A percentile compares a stretch with the other conserved stretches of the same genome.
Evolutionary conservation across 2,797 vertebrate species (phyloP).

Genomic region (Scyliorhinus canicula): DNA sequence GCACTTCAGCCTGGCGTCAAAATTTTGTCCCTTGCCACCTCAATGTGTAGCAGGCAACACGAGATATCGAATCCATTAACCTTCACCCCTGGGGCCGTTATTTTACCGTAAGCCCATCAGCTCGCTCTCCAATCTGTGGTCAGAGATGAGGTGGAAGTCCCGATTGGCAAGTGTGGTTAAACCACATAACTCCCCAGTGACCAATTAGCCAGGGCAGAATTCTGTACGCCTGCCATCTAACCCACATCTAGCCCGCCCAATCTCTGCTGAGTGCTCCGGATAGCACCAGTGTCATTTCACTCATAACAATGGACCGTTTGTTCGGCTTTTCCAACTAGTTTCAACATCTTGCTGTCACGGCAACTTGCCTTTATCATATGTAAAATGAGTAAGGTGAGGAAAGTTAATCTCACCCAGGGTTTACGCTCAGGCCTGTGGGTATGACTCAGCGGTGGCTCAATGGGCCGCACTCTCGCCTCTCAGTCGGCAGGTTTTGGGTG

Average conservation of each 20-base stretch:
- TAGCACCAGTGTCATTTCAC: not conserved
- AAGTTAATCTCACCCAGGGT: not conserved
- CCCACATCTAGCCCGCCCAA: not conserved
- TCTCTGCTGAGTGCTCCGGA: not conserved
- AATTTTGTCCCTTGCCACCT: constrained; percentile 25
- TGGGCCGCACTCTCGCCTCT: not conserved
- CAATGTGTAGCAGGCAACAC: constrained; percentile 52
- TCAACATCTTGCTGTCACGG: not conserved
- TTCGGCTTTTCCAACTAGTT: not conserved
- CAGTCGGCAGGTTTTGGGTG: not conserved
- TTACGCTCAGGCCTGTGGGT: not conserved
- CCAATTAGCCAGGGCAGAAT: not conserved
- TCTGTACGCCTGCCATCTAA: not conserved
- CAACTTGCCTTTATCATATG: not conserved
- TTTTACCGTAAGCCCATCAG: not conserved
- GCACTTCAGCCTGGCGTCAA: not conserved
- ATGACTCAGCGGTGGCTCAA: not conserved
- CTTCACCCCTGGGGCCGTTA: not conserved
- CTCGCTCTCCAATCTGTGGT: not conserved
- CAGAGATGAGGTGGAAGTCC: not conserved
- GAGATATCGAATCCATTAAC: not conserved
- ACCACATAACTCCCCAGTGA: not conserved
- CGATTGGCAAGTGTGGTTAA: not conserved
- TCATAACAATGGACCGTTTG: not conserved
- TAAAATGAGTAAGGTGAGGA: not conserved